Base-by-base conservation (phyloP, 1,140 invertebrate species). In the Cheumatopsyche charites region DNA sequence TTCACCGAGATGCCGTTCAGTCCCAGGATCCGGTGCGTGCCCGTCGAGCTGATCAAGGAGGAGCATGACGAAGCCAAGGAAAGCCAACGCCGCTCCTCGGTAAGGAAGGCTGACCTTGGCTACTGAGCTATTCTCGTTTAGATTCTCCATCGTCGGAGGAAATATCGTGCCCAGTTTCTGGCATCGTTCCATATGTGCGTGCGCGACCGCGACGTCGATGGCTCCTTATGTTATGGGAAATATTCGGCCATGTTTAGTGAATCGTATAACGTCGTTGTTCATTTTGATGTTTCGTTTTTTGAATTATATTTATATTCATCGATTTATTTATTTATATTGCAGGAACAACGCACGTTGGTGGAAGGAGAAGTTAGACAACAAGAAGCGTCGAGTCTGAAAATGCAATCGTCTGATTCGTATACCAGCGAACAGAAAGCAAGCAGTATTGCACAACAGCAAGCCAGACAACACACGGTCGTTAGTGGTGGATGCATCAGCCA, bases 391-490 rank as follows among this genome's bases (percentile, higher is more conserved):
- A 90, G 89, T 73, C 90, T 94, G 83, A 93, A 92, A 80, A 82
- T 96, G 19, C 91, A 94, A 52, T 94, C 92, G 47, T 93, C 94
- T 74, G 90, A 89, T n/a, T 90, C 89, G 12, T 95, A 93, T 80
- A 94, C 89, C 70, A 89, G 92, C 5, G 92, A 95, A 82, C 92
- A 94, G 82, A 91, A 91, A 78, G 91, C 92, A 4, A 67, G 43
- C 45, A 21, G 15, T 0, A 90, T 92, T 82, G 89, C 91, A 69
- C 90, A 92, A 52, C 91, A 94, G 73, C 91, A 96, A 78, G 92
- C 93, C 75, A 86, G 90, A 13, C 92, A 95, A 80, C 94, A 90
- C 3, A 88, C 94, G 67, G 93, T 91, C 0, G 88, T 90, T 11
- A 88, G 89, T 63, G 92, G 92, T 7, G 88, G 92, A 76, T 91